Conservation (phyloP, 2,888 invertebrate genomes). For the Drosophila cracens region DNA sequence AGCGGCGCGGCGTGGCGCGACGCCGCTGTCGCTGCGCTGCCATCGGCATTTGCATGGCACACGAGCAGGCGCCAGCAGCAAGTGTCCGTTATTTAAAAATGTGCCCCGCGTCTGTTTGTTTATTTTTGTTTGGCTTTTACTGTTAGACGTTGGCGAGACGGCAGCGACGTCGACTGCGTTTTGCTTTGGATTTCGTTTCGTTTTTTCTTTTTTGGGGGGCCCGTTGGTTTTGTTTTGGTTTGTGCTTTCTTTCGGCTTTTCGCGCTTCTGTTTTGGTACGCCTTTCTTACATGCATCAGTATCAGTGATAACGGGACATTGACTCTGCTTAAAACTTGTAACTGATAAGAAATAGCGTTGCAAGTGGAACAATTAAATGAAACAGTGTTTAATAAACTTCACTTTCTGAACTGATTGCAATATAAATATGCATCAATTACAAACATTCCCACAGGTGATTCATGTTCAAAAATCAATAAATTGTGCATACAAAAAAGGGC, state of each 20-base stretch:
- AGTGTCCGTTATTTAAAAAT: constrained; percentile 55
- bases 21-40: constrained; percentile 29
- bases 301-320: constrained; percentile 62
- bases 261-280: constrained; percentile 31
- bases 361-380: background rate
- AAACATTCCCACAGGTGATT: background rate
- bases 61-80: constrained; percentile 51
- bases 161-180: constrained; percentile 39
- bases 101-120: constrained; percentile 54
- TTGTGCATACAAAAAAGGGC: background rate
- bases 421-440: background rate
- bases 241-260: constrained; percentile 16
- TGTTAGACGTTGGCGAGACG: constrained; percentile 54
- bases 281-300: background rate
- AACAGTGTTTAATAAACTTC: background rate
- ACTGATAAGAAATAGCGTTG: constrained; percentile 16
- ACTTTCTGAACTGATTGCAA: background rate
- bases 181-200: constrained; percentile 55
- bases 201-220: constrained; percentile 42
- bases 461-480: background rate
- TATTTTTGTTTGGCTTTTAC: constrained; percentile 24
- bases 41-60: constrained; percentile 56
- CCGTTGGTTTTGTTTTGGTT: constrained; percentile 53
- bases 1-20: constrained; percentile 22
- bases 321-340: constrained; percentile 32